Conservation (phyloP, 2,113 vertebrate genomes). For the Larimichthys polyactis region DNA sequence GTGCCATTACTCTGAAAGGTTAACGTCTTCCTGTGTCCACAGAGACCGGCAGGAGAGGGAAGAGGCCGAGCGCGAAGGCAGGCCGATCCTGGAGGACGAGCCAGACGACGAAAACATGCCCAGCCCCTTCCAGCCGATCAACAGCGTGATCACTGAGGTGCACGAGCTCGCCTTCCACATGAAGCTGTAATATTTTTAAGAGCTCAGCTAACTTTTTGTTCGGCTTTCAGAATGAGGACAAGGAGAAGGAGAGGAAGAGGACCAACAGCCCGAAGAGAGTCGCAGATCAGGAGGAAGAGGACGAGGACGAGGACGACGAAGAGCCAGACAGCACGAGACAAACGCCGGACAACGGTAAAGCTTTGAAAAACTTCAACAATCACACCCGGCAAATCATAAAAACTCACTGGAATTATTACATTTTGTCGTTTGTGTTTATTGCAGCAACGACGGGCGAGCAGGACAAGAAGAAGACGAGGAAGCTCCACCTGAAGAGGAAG, state of each 20-base stretch:
- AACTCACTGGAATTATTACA: background rate
- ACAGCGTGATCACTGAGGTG: conserved; percentile 89
- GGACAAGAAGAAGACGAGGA: conserved; percentile 88
- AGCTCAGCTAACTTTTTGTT: background rate
- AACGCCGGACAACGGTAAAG: conserved; percentile 81
- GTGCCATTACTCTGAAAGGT: background rate
- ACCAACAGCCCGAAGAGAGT: conserved; percentile 60
- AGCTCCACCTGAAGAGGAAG: conserved; percentile 89
- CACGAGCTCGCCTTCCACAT: background rate
- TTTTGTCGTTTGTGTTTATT: background rate
- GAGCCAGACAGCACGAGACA: conserved; percentile 83
- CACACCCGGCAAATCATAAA: too few species aligned
- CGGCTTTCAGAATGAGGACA: conserved; percentile 86
- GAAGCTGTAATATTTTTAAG: background rate
- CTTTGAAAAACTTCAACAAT: conserved; percentile 10
- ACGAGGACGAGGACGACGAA: conserved; percentile 83
- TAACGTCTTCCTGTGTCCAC: conserved; percentile 29
- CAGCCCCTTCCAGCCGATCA: conserved; percentile 93
- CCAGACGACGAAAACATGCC: conserved; percentile 75
- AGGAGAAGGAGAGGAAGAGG: conserved; percentile 85
- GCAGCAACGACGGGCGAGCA: conserved; percentile 76
- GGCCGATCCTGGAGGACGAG: conserved; percentile 77
- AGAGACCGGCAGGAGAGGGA: conserved; percentile 87
- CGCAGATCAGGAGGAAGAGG: conserved; percentile 79
- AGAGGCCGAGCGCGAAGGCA: conserved; percentile 84